Percentiles rank a stretch among this genome's conserved stretches.
phyloP scores from a whole-genome alignment of 23 tunicate species.

The Halocynthia aurantium region DNA sequence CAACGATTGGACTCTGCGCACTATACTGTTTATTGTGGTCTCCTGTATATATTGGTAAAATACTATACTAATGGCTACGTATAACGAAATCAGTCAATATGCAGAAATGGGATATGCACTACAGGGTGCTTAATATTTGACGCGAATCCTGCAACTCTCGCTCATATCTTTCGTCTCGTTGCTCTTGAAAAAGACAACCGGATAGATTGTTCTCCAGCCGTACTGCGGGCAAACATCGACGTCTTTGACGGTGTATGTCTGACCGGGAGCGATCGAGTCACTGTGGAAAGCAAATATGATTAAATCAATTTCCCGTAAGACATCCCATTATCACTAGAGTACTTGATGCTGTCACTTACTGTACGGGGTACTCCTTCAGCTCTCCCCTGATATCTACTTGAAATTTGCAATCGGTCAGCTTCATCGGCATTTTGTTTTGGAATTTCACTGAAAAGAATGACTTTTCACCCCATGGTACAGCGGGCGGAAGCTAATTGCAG shows the following conservation, averaged over 20 bases:
- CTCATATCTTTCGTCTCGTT: neutral
- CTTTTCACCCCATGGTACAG: neutral
- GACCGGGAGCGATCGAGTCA: constrained; percentile 31
- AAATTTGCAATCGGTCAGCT: neutral
- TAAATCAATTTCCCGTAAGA: neutral
- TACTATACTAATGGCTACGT: too few species aligned
- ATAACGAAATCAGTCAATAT: too few species aligned
- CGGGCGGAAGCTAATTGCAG: neutral
- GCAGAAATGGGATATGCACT: too few species aligned
- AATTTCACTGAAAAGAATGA: neutral
- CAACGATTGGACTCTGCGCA: too few species aligned
- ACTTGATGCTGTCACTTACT: too few species aligned
- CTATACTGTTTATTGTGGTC: too few species aligned
- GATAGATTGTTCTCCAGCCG: neutral
- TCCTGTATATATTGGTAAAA: too few species aligned
- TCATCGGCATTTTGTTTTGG: neutral
- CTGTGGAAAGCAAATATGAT: constrained; percentile 11
- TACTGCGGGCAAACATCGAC: constrained; percentile 1
- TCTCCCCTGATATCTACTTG: too few species aligned
- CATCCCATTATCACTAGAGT: neutral
- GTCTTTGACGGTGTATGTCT: constrained; percentile 5
- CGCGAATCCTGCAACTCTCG: neutral
- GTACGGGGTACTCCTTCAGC: too few species aligned
- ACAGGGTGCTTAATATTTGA: neutral
- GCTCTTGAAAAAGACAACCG: neutral